phyloP scores from a whole-genome alignment of 2,888 invertebrate species.

The Hypomecis atomaria region DNA sequence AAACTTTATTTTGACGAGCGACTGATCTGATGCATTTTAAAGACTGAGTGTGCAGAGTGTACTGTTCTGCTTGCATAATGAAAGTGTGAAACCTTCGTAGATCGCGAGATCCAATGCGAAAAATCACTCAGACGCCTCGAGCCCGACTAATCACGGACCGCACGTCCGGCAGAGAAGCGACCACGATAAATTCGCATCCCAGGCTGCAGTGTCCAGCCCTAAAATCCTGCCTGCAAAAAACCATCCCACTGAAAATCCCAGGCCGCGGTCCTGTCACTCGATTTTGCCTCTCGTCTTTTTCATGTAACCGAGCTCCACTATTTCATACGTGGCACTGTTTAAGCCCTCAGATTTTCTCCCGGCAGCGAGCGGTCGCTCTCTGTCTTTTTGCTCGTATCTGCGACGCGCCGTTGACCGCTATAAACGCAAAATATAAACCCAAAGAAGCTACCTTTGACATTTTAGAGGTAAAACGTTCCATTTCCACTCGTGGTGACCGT shows the following conservation, averaged over 20 bases:
- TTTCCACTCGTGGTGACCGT: slow-evolving; percentile 69
- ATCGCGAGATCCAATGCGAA: slow-evolving; percentile 47
- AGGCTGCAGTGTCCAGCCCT: slow-evolving; percentile 70
- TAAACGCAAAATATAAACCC: slow-evolving; percentile 84
- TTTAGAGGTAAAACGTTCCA: slow-evolving; percentile 79
- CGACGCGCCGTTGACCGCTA: slow-evolving; percentile 79
- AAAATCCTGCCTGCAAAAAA: slow-evolving; percentile 79
- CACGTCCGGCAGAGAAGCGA: slow-evolving; percentile 63
- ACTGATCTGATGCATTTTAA: not conserved
- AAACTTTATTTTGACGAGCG: too few species aligned
- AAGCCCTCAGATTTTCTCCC: slow-evolving; percentile 84
- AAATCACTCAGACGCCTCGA: slow-evolving; percentile 60
- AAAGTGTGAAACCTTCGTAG: slow-evolving; percentile 21
- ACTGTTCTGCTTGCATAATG: not conserved
- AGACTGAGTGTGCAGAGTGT: too few species aligned
- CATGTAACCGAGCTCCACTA: slow-evolving; percentile 83
- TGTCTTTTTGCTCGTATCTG: slow-evolving; percentile 76
- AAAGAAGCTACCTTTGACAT: slow-evolving; percentile 83
- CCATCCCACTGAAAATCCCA: slow-evolving; percentile 78
- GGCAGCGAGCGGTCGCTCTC: slow-evolving; percentile 71
- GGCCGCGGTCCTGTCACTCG: slow-evolving; percentile 81
- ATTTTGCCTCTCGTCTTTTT: slow-evolving; percentile 84
- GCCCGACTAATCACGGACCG: slow-evolving; percentile 73
- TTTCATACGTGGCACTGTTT: slow-evolving; percentile 84
- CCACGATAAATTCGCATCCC: slow-evolving; percentile 76